A percentile compares a stretch with the other conserved stretches of the same genome.
Conservation (phyloP, 2,888 invertebrate species). For the Bimastos eiseni region DNA sequence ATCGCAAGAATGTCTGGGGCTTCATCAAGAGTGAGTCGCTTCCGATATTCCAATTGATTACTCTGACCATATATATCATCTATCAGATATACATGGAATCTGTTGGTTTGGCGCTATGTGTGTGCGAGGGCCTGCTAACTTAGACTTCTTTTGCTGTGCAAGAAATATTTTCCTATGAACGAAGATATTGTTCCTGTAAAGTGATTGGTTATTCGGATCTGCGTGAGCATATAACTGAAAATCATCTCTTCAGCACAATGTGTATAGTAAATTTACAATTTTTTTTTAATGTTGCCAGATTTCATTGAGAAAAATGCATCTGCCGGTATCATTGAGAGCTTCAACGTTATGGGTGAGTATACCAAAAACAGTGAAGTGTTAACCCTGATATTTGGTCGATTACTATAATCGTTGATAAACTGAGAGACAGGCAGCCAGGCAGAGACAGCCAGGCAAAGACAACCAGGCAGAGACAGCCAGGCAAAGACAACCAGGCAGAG, state of each 20-base stretch:
- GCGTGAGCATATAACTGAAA: neutral
- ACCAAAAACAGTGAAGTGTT: no score
- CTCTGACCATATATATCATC: neutral
- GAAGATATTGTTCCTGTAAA: neutral
- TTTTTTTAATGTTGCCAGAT: slow-evolving; percentile 64
- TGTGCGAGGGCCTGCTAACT: neutral
- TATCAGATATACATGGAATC: neutral
- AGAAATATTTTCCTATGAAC: neutral
- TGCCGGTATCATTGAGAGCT: slow-evolving; percentile 81
- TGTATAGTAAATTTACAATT: neutral
- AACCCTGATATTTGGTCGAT: no score
- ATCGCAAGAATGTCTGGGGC: slow-evolving; percentile 88
- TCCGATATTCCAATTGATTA: neutral
- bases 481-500: no score
- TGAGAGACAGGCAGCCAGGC: neutral
- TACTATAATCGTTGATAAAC: no score
- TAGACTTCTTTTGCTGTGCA: neutral
- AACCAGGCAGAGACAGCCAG: neutral
- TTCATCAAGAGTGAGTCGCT: slow-evolving; percentile 77
- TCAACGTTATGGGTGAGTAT: slow-evolving; percentile 69
- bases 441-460: neutral
- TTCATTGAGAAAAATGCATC: slow-evolving; percentile 87
- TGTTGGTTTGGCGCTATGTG: neutral
- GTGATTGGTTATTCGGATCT: neutral
- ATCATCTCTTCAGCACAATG: neutral